phyloP scores from a whole-genome alignment of 2,888 invertebrate species.

The Tolmerus cingulatus region DNA sequence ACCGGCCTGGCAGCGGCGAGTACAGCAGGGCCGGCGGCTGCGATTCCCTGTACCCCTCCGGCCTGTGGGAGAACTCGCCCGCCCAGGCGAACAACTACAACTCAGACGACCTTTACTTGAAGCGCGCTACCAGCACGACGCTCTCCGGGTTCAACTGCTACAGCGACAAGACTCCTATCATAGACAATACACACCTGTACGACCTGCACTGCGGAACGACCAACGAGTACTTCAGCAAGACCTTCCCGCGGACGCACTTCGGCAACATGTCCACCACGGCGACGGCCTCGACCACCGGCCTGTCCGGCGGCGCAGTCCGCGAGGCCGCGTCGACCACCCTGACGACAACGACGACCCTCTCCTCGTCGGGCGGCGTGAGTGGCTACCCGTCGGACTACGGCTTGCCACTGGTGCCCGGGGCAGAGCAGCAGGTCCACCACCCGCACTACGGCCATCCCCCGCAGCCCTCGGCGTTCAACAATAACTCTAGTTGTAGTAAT shows the following conservation, averaged over 20 bases:
- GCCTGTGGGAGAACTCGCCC: slow-evolving; percentile 72
- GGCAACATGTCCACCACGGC: slow-evolving; percentile 50
- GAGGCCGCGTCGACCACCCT: slow-evolving; percentile 57
- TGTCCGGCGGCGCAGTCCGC: neutral
- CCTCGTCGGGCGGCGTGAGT: slow-evolving; percentile 52
- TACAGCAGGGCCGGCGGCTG: slow-evolving; percentile 77
- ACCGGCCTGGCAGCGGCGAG: slow-evolving; percentile 76
- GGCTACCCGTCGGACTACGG: slow-evolving; percentile 83
- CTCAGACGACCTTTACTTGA: slow-evolving; percentile 65
- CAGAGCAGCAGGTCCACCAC: slow-evolving; percentile 62
- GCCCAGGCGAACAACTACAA: slow-evolving; percentile 47
- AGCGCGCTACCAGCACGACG: slow-evolving; percentile 68
- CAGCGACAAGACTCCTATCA: slow-evolving; percentile 79
- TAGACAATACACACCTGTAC: slow-evolving; percentile 65
- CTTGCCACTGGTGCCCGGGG: slow-evolving; percentile 71
- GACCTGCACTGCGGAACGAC: slow-evolving; percentile 59
- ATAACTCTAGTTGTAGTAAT: slow-evolving; percentile 25
- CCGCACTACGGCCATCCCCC: slow-evolving; percentile 62
- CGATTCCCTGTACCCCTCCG: slow-evolving; percentile 81
- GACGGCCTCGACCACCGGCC: slow-evolving; percentile 52
- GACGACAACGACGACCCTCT: slow-evolving; percentile 60
- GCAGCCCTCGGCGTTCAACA: slow-evolving; percentile 36
- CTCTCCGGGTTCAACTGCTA: slow-evolving; percentile 69
- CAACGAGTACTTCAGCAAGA: slow-evolving; percentile 69
- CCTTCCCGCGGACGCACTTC: slow-evolving; percentile 67